A percentile compares a stretch with the other conserved stretches of the same genome.
Conservation (phyloP, 1,140 invertebrate species). For the Thaumetopoea pityocampa region DNA sequence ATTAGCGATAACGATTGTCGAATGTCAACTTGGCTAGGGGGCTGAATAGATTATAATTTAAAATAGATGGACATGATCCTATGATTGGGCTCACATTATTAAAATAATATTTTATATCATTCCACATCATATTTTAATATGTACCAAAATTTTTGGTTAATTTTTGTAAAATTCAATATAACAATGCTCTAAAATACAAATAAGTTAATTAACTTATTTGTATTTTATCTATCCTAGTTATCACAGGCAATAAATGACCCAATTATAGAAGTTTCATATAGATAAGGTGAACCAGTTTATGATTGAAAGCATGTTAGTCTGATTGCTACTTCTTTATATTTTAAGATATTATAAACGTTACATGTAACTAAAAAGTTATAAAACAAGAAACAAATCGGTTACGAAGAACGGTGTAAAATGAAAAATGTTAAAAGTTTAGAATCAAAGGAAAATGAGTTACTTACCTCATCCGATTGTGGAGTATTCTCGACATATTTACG, state of each 20-base stretch:
- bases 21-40: too few species aligned
- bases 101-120: too few species aligned
- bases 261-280: background rate
- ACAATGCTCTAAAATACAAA: background rate
- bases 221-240: background rate
- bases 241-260: background rate
- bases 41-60: too few species aligned
- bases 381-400: too few species aligned
- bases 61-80: too few species aligned
- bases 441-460: slow-evolving; percentile 7
- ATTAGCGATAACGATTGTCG: too few species aligned
- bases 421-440: slow-evolving; percentile 7
- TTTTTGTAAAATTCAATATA: too few species aligned
- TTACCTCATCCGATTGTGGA: slow-evolving; percentile 64
- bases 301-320: too few species aligned
- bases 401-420: background rate
- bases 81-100: too few species aligned
- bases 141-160: too few species aligned
- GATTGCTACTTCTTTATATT: too few species aligned
- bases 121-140: too few species aligned
- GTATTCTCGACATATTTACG: slow-evolving; percentile 66
- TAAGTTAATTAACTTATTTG: background rate
- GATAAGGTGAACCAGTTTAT: background rate
- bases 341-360: slow-evolving; percentile 7
- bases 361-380: slow-evolving; percentile 1